phyloP scores from a whole-genome alignment of 2,113 vertebrate genomes.

The Amphiprion percula region DNA sequence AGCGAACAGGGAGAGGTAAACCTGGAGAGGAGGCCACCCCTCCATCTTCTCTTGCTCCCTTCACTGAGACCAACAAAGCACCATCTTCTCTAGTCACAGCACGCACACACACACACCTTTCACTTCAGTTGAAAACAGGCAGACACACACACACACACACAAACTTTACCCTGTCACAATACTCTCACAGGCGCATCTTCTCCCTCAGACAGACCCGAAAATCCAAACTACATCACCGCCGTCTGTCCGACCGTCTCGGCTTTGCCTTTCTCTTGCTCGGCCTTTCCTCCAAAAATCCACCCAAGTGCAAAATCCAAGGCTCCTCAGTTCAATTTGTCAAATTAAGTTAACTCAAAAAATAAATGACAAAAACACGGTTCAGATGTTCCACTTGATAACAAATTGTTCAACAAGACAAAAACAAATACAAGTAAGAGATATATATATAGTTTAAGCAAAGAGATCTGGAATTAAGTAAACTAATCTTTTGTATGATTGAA shows the following conservation, averaged over 20 bases:
- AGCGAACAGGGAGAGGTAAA: slow-evolving; percentile 46
- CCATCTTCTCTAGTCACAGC: slow-evolving; percentile 50
- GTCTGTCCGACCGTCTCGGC: slow-evolving; percentile 1
- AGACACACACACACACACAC: slow-evolving; percentile 5
- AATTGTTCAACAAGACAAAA: slow-evolving; percentile 67
- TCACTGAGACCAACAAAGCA: slow-evolving; percentile 62
- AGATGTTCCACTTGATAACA: slow-evolving; percentile 75
- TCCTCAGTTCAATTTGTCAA: slow-evolving; percentile 74
- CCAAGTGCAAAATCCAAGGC: slow-evolving; percentile 87
- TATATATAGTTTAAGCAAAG: slow-evolving; percentile 70
- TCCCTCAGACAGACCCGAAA: slow-evolving; percentile 41
- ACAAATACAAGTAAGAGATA: slow-evolving; percentile 51
- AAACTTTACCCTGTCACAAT: slow-evolving; percentile 50
- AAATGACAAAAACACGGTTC: slow-evolving; percentile 58
- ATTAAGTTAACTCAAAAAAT: slow-evolving; percentile 65
- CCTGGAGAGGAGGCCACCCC: neutral
- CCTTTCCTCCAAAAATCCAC: slow-evolving; percentile 43
- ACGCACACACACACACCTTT: slow-evolving; percentile 6
- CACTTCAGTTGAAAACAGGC: neutral
- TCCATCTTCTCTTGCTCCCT: slow-evolving; percentile 18
- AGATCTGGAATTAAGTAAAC: slow-evolving; percentile 85
- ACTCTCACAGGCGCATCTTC: slow-evolving; percentile 30
- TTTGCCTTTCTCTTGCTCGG: slow-evolving; percentile 9
- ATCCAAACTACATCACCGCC: slow-evolving; percentile 3
- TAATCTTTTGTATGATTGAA: slow-evolving; percentile 79